Evolutionary conservation across 2,113 vertebrate species (phyloP), one percentile per base, ranked within the genome.

Genomic region (Cervus canadensis): DNA sequence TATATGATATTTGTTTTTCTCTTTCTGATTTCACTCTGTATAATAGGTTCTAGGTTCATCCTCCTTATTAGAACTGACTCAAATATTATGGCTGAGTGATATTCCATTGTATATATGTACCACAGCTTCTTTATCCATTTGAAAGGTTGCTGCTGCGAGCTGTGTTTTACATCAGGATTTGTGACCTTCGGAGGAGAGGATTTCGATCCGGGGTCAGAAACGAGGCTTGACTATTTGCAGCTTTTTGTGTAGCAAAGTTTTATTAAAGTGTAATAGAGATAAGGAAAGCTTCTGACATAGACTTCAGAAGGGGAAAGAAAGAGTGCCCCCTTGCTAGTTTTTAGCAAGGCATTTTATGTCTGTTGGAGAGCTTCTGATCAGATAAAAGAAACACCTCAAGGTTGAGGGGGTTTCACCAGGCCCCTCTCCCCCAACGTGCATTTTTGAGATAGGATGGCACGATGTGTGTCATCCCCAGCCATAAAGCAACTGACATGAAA

Each of bases 141-240:
- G 19, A 71, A 71, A 71, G 67, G 9, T 40, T 71, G 67, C 67
- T 71, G 67, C 67, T 40, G n/a, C 9, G 11, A 71, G n/a, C 10
- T 5, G 0, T 23, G 67, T 71, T 19, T 23, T 71, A 40, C 19
- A 23, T 23, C 0, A 0, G 67, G 67, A 40, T 71, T 23, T 0
- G 10, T 71, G 67, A 71, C 67, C 10, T 71, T 19, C 19, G 1
- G n/a, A 40, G 67, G 67, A 71, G n/a, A 40, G 67, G 67, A 71
- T 71, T 71, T 71, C 10, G 10, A 71, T 12, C 67, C 2, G 0
- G n/a, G 19, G n/a, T 40, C n/a, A 71, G n/a, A 71, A n/a, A 71
- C 0, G 19, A 40, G n/a, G 19, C 67, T 71, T 71, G 67, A 12
- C n/a, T 71, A 40, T n/a, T 40, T 40, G n/a, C 17, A 71, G 67